These are phyloP conservation scores for Ornithoptera alexandrae DNA, from an alignment of 2,888 invertebrate species.

Conservation along the genomic window DNA sequence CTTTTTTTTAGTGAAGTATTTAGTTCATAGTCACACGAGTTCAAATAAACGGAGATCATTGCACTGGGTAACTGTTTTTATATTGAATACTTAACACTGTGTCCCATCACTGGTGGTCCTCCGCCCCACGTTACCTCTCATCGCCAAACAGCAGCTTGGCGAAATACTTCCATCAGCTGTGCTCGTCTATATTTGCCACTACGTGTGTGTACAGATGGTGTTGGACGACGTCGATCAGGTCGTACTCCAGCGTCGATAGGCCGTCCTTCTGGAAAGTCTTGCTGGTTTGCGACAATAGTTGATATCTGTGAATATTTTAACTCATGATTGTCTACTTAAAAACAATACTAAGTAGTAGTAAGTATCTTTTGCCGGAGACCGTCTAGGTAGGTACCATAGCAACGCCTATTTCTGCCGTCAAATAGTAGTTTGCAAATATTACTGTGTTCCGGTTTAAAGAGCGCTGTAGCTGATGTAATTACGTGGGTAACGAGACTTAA, in stretches of 20 bases:
- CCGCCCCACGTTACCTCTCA: conserved; percentile 52
- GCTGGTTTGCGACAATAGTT: conserved; percentile 90
- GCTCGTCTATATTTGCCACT: conserved; percentile 85
- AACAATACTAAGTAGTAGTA: too few relatives aligned
- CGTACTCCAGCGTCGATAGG: conserved; percentile 90
- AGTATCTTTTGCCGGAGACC: too few relatives aligned
- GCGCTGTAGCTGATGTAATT: too few relatives aligned
- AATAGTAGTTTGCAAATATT: too few relatives aligned
- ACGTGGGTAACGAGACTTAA: too few relatives aligned
- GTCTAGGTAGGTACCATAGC: too few relatives aligned
- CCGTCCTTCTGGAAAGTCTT: conserved; percentile 92
- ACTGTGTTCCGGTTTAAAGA: too few relatives aligned
- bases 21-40: background rate
- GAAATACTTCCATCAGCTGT: conserved; percentile 85
- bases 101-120: conserved; percentile 11
- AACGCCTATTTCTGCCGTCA: too few relatives aligned
- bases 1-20: background rate
- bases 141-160: conserved; percentile 79
- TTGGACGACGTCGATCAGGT: conserved; percentile 82
- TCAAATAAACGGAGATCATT: conserved; percentile 12
- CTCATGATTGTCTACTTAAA: too few relatives aligned
- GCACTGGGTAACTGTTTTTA: conserved; percentile 22
- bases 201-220: conserved; percentile 91
- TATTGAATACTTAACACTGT: conserved; percentile 3
- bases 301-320: conserved; percentile 82